Conservation (phyloP, 2,797 vertebrate genomes). For the Sebastes kiyomatsui region DNA sequence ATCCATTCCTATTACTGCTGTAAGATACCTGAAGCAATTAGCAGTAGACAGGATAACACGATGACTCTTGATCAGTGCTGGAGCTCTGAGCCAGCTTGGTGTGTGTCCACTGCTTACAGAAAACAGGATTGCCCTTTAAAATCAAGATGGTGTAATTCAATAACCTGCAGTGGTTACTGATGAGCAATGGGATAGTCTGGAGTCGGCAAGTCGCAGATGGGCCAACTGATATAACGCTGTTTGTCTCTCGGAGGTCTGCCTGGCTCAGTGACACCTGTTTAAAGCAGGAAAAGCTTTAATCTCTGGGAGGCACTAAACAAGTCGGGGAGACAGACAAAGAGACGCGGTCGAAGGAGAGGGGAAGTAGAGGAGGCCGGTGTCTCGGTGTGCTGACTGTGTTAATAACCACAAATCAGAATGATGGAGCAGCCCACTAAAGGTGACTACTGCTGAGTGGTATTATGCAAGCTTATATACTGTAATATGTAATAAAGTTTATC, state of each 20-base stretch:
- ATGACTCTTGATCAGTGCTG: slow-evolving; percentile 69
- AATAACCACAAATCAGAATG: slow-evolving; percentile 74
- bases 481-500: slow-evolving; percentile 21
- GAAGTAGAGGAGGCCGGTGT: slow-evolving; percentile 69
- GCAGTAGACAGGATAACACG: slow-evolving; percentile 59
- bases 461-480: slow-evolving; percentile 25
- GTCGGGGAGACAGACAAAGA: slow-evolving; percentile 73
- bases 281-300: slow-evolving; percentile 83
- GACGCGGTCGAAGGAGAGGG: slow-evolving; percentile 64
- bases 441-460: slow-evolving; percentile 49
- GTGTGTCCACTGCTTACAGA: slow-evolving; percentile 79
- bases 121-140: slow-evolving; percentile 86
- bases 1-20: slow-evolving; percentile 58
- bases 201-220: slow-evolving; percentile 84
- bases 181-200: slow-evolving; percentile 85
- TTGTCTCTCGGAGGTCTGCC: slow-evolving; percentile 78
- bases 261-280: slow-evolving; percentile 85
- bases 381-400: slow-evolving; percentile 66
- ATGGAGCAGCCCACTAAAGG: slow-evolving; percentile 54
- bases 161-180: slow-evolving; percentile 85
- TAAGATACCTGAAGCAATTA: slow-evolving; percentile 71
- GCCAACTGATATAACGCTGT: slow-evolving; percentile 79
- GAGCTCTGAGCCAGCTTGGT: slow-evolving; percentile 61
- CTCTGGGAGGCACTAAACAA: slow-evolving; percentile 79
- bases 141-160: slow-evolving; percentile 87